phyloP scores from a whole-genome alignment of 2,888 invertebrate genomes.

The Tuberolachnus salignus region DNA sequence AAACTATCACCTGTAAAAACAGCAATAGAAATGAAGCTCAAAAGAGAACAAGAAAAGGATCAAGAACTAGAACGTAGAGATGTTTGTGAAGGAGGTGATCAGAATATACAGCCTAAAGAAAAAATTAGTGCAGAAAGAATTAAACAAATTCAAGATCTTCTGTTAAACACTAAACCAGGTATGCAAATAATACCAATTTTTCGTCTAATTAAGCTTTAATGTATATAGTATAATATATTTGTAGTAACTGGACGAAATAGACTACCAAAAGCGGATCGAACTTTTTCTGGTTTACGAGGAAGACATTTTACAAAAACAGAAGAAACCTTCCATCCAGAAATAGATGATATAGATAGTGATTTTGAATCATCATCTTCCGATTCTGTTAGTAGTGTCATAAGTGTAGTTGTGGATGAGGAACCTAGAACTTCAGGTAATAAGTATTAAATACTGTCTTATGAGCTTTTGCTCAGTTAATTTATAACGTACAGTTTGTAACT shows the following conservation, averaged over 20 bases:
- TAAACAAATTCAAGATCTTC: slow-evolving; percentile 73
- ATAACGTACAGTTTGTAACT: not conserved
- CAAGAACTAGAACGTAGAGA: slow-evolving; percentile 62
- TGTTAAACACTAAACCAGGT: slow-evolving; percentile 72
- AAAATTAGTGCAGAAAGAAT: slow-evolving; percentile 66
- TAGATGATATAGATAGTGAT: slow-evolving; percentile 88
- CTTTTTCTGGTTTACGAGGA: slow-evolving; percentile 45
- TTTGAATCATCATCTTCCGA: slow-evolving; percentile 87
- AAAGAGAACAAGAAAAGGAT: slow-evolving; percentile 53
- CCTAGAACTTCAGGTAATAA: slow-evolving; percentile 57
- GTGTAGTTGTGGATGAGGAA: slow-evolving; percentile 71
- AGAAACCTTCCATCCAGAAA: slow-evolving; percentile 81
- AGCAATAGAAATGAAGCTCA: slow-evolving; percentile 53
- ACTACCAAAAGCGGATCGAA: slow-evolving; percentile 49
- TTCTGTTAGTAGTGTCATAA: slow-evolving; percentile 84
- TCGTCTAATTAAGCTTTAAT: too few relatives aligned
- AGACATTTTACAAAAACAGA: slow-evolving; percentile 53
- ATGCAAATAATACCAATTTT: not conserved
- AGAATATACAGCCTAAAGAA: slow-evolving; percentile 46
- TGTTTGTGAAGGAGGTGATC: slow-evolving; percentile 66
- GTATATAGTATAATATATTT: not conserved
- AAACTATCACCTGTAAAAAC: slow-evolving; percentile 48
- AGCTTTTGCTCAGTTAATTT: not conserved
- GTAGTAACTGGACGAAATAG: slow-evolving; percentile 41
- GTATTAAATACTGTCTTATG: not conserved